Conservation (phyloP, 2,797 vertebrate species). For the Coluber constrictor region DNA sequence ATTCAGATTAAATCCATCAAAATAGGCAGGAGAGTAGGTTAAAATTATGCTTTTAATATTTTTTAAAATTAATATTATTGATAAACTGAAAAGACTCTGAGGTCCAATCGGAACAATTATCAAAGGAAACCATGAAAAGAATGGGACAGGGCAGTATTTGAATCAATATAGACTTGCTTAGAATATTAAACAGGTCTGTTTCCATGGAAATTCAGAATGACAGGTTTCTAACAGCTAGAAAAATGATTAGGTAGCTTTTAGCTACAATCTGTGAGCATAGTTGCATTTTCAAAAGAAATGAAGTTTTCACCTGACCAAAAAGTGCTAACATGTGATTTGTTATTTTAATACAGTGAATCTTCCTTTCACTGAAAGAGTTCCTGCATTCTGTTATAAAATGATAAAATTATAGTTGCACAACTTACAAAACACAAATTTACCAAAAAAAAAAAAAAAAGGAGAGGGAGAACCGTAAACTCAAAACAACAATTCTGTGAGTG, state of each 20-base stretch:
- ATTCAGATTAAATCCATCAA: not conserved
- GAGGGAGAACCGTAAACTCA: not conserved
- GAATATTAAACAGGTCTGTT: slow-evolving; percentile 31
- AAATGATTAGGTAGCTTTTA: not conserved
- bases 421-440: not conserved
- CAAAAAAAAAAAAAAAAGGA: not conserved
- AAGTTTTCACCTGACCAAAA: not conserved
- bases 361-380: not conserved
- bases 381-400: not conserved
- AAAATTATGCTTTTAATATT: not conserved
- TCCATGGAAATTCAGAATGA: slow-evolving; percentile 17
- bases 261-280: not conserved
- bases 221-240: slow-evolving; percentile 1
- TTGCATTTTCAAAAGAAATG: not conserved
- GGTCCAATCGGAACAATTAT: not conserved
- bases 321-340: not conserved
- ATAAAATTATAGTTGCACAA: not conserved
- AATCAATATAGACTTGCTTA: slow-evolving; percentile 16
- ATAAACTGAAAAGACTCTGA: not conserved
- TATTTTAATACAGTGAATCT: not conserved
- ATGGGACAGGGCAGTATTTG: not conserved
- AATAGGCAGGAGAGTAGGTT: not conserved
- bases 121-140: not conserved
- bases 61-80: slow-evolving; percentile 1
- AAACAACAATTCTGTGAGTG: not conserved